Evolutionary conservation across 2,797 vertebrate species (phyloP).

Genomic region (Psittacula echo): DNA sequence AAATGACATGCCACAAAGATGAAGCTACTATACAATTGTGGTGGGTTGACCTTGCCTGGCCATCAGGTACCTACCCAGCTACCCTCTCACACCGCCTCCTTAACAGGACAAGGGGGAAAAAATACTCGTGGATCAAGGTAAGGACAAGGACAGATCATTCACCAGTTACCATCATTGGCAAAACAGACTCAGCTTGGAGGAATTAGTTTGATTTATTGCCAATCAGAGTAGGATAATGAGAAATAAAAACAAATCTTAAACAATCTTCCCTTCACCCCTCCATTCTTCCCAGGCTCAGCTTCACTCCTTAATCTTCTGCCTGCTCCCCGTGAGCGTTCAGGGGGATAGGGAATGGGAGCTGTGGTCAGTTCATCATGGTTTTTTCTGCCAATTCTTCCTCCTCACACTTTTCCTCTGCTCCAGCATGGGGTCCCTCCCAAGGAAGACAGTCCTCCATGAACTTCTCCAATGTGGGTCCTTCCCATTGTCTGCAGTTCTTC

Average conservation of each 20-base stretch:
- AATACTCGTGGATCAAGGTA: fast-evolving
- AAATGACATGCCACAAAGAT: not conserved
- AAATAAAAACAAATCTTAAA: not conserved
- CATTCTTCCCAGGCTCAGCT: not conserved
- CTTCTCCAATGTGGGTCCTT: not conserved
- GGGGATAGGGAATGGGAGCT: not conserved
- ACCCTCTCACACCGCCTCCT: not conserved
- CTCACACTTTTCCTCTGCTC: too few relatives aligned
- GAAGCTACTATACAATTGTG: not conserved
- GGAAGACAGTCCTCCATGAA: fast-evolving
- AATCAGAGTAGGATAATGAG: not conserved
- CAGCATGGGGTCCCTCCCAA: fast-evolving
- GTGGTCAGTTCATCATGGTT: not conserved
- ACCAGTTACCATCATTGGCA: not conserved
- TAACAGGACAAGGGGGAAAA: not conserved
- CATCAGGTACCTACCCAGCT: not conserved
- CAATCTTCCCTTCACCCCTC: not conserved
- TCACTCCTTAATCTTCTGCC: not conserved
- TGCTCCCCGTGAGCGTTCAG: fast-evolving
- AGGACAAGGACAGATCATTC: not conserved
- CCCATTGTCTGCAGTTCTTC: not conserved
- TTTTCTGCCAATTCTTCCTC: not conserved
- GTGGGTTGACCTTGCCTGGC: not conserved
- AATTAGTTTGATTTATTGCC: not conserved
- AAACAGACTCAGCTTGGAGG: not conserved